Evolutionary conservation across 92 coral and sea anemone genomes (phyloP).

Genomic region (Ricordea florida): DNA sequence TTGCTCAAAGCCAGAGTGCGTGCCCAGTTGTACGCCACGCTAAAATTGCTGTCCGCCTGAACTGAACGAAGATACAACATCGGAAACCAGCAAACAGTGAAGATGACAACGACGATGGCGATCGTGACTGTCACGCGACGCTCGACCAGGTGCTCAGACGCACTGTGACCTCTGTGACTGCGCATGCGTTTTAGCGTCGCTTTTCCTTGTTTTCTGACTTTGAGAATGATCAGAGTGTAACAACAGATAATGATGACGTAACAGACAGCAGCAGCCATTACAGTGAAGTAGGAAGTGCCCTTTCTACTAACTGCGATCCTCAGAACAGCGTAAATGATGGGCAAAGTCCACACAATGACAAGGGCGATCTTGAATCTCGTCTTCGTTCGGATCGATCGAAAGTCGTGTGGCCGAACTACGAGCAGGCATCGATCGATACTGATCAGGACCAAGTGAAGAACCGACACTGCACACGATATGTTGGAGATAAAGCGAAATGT

Average conservation of each 20-base stretch:
- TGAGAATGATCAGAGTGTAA: slow-evolving; percentile 61
- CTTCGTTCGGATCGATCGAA: slow-evolving; percentile 52
- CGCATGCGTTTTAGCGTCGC: slow-evolving; percentile 27
- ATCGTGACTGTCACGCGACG: slow-evolving; percentile 75
- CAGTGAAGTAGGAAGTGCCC: slow-evolving; percentile 70
- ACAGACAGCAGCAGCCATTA: slow-evolving; percentile 63
- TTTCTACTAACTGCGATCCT: slow-evolving; percentile 63
- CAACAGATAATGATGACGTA: slow-evolving; percentile 58
- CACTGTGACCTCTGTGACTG: slow-evolving; percentile 8
- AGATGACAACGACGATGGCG: slow-evolving; percentile 63
- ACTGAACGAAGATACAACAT: slow-evolving; percentile 60
- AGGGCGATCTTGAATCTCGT: slow-evolving; percentile 54
- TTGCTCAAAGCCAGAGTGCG: slow-evolving; percentile 77
- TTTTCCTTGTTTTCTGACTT: slow-evolving; percentile 54
- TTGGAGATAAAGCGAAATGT: slow-evolving; percentile 65
- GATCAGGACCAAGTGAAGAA: slow-evolving; percentile 69
- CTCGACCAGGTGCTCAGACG: slow-evolving; percentile 48
- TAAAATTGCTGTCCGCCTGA: slow-evolving; percentile 56
- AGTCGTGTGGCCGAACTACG: slow-evolving; percentile 61
- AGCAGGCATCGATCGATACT: slow-evolving; percentile 78
- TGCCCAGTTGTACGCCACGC: slow-evolving; percentile 85
- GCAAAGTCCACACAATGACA: slow-evolving; percentile 59
- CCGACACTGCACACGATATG: slow-evolving; percentile 69
- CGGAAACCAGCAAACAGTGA: slow-evolving; percentile 78
- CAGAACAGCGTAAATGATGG: slow-evolving; percentile 56